Evolutionary conservation across 2,113 vertebrate species (phyloP).

Genomic region (Callipepla squamata): DNA sequence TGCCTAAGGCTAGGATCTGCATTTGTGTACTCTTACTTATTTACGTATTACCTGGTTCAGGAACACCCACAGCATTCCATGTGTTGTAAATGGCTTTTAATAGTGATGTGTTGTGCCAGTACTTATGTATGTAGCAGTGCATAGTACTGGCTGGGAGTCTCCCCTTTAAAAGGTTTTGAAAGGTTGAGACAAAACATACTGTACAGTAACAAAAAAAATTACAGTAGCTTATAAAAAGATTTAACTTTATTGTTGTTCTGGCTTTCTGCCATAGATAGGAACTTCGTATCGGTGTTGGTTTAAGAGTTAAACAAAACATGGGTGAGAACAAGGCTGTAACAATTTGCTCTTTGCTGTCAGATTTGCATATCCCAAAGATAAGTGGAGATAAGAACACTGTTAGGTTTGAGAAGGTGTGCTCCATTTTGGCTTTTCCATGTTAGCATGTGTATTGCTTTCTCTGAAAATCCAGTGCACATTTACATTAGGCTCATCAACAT

Average conservation of each 20-base stretch:
- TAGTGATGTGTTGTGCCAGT: neutral
- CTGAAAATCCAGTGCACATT: neutral
- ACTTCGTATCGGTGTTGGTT: neutral
- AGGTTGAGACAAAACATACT: neutral
- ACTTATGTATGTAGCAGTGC: rapidly evolving
- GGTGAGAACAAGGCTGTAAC: neutral
- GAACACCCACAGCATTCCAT: slow-evolving; percentile 49
- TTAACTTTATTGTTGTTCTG: neutral
- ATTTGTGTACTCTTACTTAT: slow-evolving; percentile 9
- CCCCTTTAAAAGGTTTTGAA: neutral
- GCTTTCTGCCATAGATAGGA: neutral
- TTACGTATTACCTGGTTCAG: neutral
- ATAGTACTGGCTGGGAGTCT: neutral
- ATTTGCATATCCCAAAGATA: neutral
- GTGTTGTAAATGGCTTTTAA: neutral
- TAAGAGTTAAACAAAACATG: neutral
- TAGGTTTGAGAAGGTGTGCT: neutral
- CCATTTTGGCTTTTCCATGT: neutral
- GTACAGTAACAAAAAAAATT: neutral
- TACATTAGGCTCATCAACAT: neutral
- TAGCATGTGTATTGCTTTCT: rapidly evolving
- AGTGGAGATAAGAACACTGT: neutral
- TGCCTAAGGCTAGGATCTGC: slow-evolving; percentile 27
- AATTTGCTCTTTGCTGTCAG: neutral
- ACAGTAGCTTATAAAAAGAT: neutral